Evolutionary conservation across 2,113 vertebrate genomes (phyloP), one percentile per base, ranked within the genome.

Genomic region (Leptodactylus fuscus): DNA sequence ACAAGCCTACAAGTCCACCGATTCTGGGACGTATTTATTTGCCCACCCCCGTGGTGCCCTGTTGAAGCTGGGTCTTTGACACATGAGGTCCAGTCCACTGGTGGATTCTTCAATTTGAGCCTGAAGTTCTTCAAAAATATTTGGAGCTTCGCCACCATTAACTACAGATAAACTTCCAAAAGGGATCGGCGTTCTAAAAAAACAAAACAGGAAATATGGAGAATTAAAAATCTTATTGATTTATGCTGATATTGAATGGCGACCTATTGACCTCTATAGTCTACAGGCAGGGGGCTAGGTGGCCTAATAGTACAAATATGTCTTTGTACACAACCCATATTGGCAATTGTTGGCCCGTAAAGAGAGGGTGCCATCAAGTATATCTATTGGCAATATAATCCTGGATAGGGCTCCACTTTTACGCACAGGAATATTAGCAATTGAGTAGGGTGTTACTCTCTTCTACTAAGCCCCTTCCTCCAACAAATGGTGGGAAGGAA

Each of bases 61-160:
- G 95, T 99, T 99, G 91, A 99, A 99, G 91, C 92, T 96, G 87
- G 92, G 97, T 71, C 96, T 92, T 58, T 87, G 92, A 71, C 91
- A 89, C 77, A 97, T 93, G 78, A 93, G 92, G 11, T 95, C 91
- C 90, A 93, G 82, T 44, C 84, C 88, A 0, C 90, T 88, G 81
- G 90, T 80, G 18, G 93, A 93, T 82, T 95, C 92, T 13, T 95
- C 92, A 22, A 82, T 87, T 1, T 88, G 88, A 67, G 88, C 18
- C 6, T 96, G 94, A 29, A 88, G 65, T 4, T 90, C 89, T 65
- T 95, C 95, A 1, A 87, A n/a, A 0, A 88, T 71, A 12, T 95
- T 92, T 67, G 89, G 9, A 0, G 93, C 90, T 87, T 91, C 89
- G 67, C 85, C 88, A 84, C 92, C 92, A 38, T 94, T 93, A 5